A percentile compares a stretch with the other conserved stretches of the same genome.
phyloP scores from a whole-genome alignment of 2,113 vertebrate genomes.

The Calypte anna region DNA sequence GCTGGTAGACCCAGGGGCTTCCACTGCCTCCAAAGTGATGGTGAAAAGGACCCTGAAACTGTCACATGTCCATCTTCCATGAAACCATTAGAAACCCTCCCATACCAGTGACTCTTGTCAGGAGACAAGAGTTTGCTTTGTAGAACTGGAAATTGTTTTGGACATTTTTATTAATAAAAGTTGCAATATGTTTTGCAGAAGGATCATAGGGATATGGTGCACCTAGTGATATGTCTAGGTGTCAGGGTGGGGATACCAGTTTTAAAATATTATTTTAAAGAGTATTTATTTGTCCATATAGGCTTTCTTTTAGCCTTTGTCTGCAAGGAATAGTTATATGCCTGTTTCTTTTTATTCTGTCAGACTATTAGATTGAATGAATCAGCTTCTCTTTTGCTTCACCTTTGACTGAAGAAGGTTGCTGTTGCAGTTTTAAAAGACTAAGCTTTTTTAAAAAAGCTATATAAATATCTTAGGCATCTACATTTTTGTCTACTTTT shows the following conservation, averaged over 20 bases:
- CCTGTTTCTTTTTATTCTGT: background rate
- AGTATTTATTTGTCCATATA: background rate
- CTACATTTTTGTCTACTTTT: background rate
- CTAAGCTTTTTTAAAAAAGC: background rate
- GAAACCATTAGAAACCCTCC: background rate
- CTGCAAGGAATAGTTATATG: accelerated
- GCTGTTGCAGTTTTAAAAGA: background rate
- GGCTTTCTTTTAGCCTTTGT: background rate
- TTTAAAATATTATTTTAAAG: background rate
- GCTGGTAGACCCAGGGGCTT: background rate
- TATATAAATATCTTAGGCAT: background rate
- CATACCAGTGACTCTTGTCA: background rate
- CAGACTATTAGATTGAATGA: background rate
- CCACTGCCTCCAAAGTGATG: background rate
- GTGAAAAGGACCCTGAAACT: background rate
- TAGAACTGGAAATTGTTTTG: background rate
- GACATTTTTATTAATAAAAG: background rate
- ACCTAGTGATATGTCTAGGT: background rate
- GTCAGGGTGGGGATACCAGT: background rate
- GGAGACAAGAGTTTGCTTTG: background rate
- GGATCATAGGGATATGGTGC: background rate
- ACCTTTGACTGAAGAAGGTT: background rate
- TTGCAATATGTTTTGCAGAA: background rate
- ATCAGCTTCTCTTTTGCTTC: background rate
- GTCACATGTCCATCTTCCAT: background rate